Evolutionary conservation across 2,797 vertebrate genomes (phyloP).

Genomic region (Scleropages formosus): DNA sequence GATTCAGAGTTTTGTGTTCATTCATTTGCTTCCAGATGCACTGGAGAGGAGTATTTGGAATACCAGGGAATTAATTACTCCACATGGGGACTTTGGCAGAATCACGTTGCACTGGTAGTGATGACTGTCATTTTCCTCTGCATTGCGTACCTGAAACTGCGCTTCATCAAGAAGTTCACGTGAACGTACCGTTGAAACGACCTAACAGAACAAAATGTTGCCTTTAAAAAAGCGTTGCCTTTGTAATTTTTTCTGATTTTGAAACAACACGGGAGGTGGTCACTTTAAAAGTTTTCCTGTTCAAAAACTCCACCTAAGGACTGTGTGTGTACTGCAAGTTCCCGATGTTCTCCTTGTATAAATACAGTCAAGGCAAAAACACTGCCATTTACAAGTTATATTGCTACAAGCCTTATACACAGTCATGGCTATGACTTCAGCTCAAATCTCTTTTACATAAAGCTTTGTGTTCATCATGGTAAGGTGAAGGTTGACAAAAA

Average conservation of each 20-base stretch:
- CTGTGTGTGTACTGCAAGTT: too few relatives aligned
- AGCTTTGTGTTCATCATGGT: too few relatives aligned
- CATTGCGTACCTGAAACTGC: conserved; percentile 83
- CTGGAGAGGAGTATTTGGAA: conserved; percentile 68
- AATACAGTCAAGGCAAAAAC: background rate
- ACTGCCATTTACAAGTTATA: too few relatives aligned
- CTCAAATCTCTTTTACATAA: too few relatives aligned
- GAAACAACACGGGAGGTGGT: background rate
- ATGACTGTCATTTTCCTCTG: conserved; percentile 77
- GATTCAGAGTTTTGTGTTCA: background rate
- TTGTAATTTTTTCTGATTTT: too few relatives aligned
- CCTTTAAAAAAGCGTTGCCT: too few relatives aligned
- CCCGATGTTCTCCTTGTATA: background rate
- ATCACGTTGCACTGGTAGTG: conserved; percentile 74
- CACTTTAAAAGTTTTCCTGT: background rate
- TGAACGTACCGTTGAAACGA: conserved; percentile 46
- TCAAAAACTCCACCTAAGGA: too few relatives aligned
- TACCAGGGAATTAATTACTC: conserved; percentile 74
- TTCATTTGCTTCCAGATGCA: conserved; percentile 52
- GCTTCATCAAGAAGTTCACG: conserved; percentile 84
- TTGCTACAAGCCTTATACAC: too few relatives aligned
- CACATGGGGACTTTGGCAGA: conserved; percentile 85
- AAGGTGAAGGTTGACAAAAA: too few relatives aligned
- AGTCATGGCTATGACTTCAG: too few relatives aligned
- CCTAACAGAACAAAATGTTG: background rate